phyloP scores from a whole-genome alignment of 2,888 invertebrate genomes.

The Bedellia somnulentella region DNA sequence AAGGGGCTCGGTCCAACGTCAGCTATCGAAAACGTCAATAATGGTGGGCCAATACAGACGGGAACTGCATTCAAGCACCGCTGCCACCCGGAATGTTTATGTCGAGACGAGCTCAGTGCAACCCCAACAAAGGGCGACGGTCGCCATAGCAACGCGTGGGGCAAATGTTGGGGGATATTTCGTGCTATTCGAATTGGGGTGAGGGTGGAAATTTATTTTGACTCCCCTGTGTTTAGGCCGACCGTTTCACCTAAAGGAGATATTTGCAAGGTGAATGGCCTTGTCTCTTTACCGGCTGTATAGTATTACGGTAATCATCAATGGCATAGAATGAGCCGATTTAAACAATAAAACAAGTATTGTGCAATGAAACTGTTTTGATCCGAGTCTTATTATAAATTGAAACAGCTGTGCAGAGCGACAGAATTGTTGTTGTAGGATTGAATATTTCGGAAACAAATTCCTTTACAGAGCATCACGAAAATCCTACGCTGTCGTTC shows the following conservation, averaged over 20 bases:
- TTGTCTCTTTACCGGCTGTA: constrained; percentile 16
- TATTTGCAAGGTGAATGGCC: constrained; percentile 53
- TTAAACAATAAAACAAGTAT: constrained; percentile 4
- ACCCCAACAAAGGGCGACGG: constrained; percentile 22
- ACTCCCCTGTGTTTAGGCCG: constrained; percentile 33
- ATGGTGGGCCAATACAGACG: constrained; percentile 17
- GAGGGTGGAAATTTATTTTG: constrained; percentile 49
- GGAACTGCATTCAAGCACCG: constrained; percentile 24
- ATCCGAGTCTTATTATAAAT: too few relatives aligned
- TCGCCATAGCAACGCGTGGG: constrained; percentile 32
- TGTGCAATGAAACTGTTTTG: constrained; percentile 1
- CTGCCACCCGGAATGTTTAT: constrained; percentile 29
- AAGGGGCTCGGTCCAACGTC: constrained; percentile 19
- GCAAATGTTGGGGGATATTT: constrained; percentile 36
- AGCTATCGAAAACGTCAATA: constrained; percentile 37
- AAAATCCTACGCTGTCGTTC: neutral
- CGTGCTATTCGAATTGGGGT: constrained; percentile 36
- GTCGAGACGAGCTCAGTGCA: constrained; percentile 18
- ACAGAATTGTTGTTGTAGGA: too few relatives aligned
- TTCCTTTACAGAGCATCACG: neutral
- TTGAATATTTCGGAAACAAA: too few relatives aligned
- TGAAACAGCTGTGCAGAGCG: too few relatives aligned
- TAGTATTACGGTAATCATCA: neutral
- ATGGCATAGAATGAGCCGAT: constrained; percentile 1
- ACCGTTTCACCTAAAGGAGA: constrained; percentile 30